Evolutionary conservation across 2,888 invertebrate genomes (phyloP), one percentile per base, ranked within the genome.

Genomic region (Nymphalis polychloros): DNA sequence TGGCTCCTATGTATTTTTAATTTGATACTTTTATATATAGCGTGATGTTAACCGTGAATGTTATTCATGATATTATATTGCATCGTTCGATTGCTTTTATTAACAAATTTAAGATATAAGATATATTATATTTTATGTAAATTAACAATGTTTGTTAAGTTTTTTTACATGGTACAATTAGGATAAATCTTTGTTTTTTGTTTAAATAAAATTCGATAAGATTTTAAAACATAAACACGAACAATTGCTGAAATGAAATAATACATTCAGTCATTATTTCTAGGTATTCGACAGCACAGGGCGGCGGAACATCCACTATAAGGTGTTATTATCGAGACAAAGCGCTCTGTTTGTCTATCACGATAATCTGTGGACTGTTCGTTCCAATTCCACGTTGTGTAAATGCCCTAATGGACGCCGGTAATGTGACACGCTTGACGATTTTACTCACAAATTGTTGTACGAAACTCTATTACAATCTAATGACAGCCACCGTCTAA

Each of bases 351-450:
- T 91, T 89, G 90, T 88, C 89, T 92, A 90, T 92, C 90, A 91
- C 84, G 89, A 90, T 92, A 92, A 91, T 90, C 92, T 91, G 90
- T 87, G 87, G 90, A 84, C 87, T 86, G 88, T 88, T 88, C 88
- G 90, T 91, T 92, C 91, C 92, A 90, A 92, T 92, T 91, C 87
- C 87, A 88, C 88, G 89, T 92, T 91, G 89, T 92, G 88, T 92
- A 92, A 92, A 92, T 88, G 89, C 88, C 90, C 89, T 92, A 92
- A 92, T 92, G 92, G 90, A 84, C 81, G 79, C 85, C 84, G 86
- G 92, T 92, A 92, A 92, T 91, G 92, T 90, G 92, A 92, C 90
- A 92, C 92, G 92, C 92, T 92, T 92, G 92, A 92, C 92, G 92
- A 92, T 92, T 92, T 89, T 90, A 90, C 91, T 90, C 90, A 92